Percentiles rank a stretch among this genome's conserved stretches.
Evolutionary conservation across 2,797 vertebrate genomes (phyloP).

Genomic region (Bovichtus diacanthus): DNA sequence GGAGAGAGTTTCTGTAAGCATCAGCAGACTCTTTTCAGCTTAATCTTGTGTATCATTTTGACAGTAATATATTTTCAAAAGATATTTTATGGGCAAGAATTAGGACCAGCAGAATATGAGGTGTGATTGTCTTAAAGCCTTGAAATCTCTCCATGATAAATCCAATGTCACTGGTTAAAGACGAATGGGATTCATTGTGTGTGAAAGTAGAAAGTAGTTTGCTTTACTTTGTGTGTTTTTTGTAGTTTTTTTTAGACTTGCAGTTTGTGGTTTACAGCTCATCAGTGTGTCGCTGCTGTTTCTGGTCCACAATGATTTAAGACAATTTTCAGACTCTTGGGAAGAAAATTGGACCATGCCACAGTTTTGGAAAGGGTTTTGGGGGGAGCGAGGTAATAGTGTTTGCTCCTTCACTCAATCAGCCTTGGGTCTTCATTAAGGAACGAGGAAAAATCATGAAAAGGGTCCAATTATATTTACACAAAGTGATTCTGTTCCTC

Average conservation of each 20-base stretch:
- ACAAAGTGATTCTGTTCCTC: constrained; percentile 43
- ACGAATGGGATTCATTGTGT: not conserved
- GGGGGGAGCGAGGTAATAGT: not conserved
- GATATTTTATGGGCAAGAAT: not conserved
- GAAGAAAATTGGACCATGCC: constrained; percentile 64
- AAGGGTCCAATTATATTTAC: constrained; percentile 3
- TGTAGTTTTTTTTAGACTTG: constrained; percentile 50
- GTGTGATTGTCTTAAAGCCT: not conserved
- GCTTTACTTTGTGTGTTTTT: constrained; percentile 46
- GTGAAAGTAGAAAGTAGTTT: constrained; percentile 34
- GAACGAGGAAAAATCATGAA: constrained; percentile 5
- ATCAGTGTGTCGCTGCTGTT: constrained; percentile 47
- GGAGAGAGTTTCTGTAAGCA: constrained; percentile 19
- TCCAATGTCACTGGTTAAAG: constrained; percentile 1
- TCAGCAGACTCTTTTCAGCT: not conserved
- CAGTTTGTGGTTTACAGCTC: constrained; percentile 48
- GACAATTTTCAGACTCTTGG: constrained; percentile 62
- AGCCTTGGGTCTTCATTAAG: not conserved
- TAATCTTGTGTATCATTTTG: not conserved
- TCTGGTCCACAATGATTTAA: constrained; percentile 17
- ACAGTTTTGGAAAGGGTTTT: constrained; percentile 51
- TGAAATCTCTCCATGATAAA: constrained; percentile 49
- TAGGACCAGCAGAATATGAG: too few relatives aligned
- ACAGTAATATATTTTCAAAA: not conserved
- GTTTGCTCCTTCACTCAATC: constrained; percentile 9